These are phyloP conservation scores for Lycocorax pyrrhopterus DNA, from an alignment of 2,113 vertebrate genomes.

Conservation along the genomic window DNA sequence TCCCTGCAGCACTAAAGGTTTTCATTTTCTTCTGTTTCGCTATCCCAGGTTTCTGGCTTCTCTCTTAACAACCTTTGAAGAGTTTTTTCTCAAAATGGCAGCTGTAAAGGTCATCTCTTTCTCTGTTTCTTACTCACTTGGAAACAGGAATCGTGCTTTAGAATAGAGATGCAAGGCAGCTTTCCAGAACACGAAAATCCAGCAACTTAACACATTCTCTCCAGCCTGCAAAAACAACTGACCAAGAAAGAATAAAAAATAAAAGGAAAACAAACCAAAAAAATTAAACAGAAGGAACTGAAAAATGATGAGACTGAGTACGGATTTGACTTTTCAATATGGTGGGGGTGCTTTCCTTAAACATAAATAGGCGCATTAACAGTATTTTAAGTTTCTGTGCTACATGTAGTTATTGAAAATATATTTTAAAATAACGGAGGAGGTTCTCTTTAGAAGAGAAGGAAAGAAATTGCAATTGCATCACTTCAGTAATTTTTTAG, in stretches of 20 bases:
- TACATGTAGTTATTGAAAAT: background rate
- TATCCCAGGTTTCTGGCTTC: background rate
- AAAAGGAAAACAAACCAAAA: fast-evolving
- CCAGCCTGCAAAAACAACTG: background rate
- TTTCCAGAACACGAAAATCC: background rate
- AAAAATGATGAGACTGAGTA: fast-evolving
- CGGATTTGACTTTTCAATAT: background rate
- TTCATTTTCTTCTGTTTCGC: background rate
- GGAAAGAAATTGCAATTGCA: background rate
- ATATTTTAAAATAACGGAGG: background rate
- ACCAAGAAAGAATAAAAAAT: background rate
- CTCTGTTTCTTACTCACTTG: background rate
- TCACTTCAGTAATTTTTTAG: background rate
- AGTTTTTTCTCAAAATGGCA: conserved; percentile 30
- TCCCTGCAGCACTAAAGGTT: background rate
- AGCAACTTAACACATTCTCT: background rate
- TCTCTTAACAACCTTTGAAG: background rate
- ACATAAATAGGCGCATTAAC: background rate
- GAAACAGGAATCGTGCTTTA: background rate
- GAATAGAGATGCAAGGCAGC: background rate
- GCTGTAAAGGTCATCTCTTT: conserved; percentile 8
- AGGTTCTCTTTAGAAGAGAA: background rate
- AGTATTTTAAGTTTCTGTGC: background rate
- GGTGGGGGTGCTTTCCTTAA: background rate
- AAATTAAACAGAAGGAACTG: no score